These are phyloP conservation scores for Koerneria pararmatus DNA, from an alignment of 2,888 invertebrate species.

Conservation along the genomic window DNA sequence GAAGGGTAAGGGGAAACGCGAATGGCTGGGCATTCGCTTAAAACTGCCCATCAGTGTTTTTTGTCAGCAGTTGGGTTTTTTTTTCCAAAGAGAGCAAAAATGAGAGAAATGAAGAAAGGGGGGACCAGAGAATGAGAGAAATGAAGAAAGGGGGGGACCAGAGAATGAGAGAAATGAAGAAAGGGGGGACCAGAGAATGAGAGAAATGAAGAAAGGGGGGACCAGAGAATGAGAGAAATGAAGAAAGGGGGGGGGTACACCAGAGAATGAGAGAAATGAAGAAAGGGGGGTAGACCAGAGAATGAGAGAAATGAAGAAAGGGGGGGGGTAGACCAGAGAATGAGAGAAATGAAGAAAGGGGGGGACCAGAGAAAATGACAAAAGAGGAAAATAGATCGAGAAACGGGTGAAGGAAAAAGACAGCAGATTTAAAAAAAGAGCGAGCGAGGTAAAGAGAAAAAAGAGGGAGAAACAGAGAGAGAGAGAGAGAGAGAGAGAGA, in stretches of 20 bases:
- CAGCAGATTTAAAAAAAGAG: background rate
- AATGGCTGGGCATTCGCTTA: too few species aligned
- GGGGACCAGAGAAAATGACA: too few species aligned
- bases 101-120: too few species aligned
- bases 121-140: too few species aligned
- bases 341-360: background rate
- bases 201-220: background rate
- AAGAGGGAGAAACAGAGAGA: too few species aligned
- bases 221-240: background rate
- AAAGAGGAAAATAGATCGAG: too few species aligned
- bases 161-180: background rate
- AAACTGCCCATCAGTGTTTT: too few species aligned
- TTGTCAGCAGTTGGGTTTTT: too few species aligned
- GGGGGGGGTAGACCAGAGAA: background rate
- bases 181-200: background rate
- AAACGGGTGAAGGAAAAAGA: constrained; percentile 15
- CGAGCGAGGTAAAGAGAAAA: background rate
- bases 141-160: too few species aligned
- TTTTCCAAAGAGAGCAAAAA: too few species aligned
- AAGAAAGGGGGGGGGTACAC: background rate
- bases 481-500: constrained; percentile 2
- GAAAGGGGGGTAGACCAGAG: background rate
- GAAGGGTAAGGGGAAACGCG: too few species aligned
- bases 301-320: background rate
- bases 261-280: background rate